Evolutionary conservation across 2,888 invertebrate genomes (phyloP), one percentile per base, ranked within the genome.

Genomic region (Nomada fucata): DNA sequence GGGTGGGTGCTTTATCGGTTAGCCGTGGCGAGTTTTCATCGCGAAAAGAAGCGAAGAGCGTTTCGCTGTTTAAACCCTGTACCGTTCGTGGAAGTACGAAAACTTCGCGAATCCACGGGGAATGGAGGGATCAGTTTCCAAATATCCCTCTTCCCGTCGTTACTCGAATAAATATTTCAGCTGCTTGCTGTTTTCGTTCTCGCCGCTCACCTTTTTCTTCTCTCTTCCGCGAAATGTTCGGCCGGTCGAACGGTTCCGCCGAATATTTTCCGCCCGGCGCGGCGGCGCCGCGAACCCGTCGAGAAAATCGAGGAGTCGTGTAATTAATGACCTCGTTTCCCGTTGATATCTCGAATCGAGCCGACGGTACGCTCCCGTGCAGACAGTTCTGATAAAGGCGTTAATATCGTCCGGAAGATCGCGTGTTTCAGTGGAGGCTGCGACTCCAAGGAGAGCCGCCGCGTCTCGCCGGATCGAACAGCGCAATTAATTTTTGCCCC

Each of bases 401-500:
- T n/a, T 23, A 50, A 59, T 36, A 36, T 59, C 47, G 42, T 50
- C 42, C 42, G 13, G 13, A 26, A 42, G 59, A 60, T 69, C 36
- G n/a, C 0, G 18, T 23, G 26, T 1, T 20, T 15, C 20, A 18
- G 15, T 23, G 20, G 47, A 61, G 44, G 47, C 26, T n/a, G 4
- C 26, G 18, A 47, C 42, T 26, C 13, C 10, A 3, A 13, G 20
- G 20, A 20, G 47, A 55, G 44, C 50, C 60, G 20, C 59, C 15
- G 23, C 53, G 44, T 44, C 42, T 50, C 60, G 13, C 50, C 36
- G 64, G 15, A 18, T 10, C 26, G n/a, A n/a, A 29, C 64, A 53
- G 18, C 18, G 59, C 36, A 53, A 77, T 65, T 61, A 75, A 77
- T 77, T 75, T 59, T 74, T 64, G 18, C 75, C 2, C 1, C 15